A percentile compares a stretch with the other conserved stretches of the same genome.
Conservation (phyloP, 2,888 invertebrate species). For the Oligia latruncula region DNA sequence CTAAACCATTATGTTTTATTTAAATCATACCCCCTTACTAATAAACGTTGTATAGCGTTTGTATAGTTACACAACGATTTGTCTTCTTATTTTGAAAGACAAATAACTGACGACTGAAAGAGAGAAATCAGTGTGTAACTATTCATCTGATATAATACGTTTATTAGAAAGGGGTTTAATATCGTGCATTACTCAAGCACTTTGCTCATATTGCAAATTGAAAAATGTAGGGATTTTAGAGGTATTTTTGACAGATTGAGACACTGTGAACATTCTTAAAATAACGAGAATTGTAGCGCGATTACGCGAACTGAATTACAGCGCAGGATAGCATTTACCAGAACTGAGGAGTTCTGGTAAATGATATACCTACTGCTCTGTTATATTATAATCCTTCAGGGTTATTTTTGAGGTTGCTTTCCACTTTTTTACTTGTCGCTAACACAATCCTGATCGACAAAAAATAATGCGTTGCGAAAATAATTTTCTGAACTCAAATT, state of each 20-base stretch:
- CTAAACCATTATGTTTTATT: slow-evolving; percentile 15
- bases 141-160: too few relatives aligned
- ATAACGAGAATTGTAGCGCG: too few relatives aligned
- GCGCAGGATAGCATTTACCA: too few relatives aligned
- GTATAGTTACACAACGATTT: too few relatives aligned
- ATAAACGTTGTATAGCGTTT: too few relatives aligned
- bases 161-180: too few relatives aligned
- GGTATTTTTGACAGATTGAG: neutral
- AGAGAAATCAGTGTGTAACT: too few relatives aligned
- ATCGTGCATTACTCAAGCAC: neutral
- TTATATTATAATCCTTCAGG: neutral
- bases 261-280: too few relatives aligned
- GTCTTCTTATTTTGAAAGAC: too few relatives aligned
- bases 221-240: neutral
- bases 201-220: neutral
- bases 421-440: neutral
- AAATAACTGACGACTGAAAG: too few relatives aligned
- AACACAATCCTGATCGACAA: slow-evolving; percentile 3
- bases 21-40: neutral
- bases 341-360: neutral
- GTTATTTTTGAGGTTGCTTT: neutral
- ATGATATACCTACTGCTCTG: neutral
- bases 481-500: slow-evolving; percentile 1
- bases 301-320: too few relatives aligned
- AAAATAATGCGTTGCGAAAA: slow-evolving; percentile 7